Conservation (phyloP, 1,140 invertebrate genomes). For the Aphis craccivora region DNA sequence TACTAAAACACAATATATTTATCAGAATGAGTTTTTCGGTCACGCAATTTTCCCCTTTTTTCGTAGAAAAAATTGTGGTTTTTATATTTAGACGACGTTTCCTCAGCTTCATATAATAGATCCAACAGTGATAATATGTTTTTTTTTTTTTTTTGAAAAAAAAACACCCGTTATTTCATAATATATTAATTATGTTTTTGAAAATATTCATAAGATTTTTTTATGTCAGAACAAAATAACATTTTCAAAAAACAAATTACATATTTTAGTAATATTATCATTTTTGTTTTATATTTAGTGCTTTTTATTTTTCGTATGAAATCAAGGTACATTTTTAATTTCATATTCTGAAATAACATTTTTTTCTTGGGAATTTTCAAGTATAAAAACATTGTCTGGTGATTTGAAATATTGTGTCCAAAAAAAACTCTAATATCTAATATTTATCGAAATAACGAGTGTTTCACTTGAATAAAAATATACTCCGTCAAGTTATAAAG, state of each 20-base stretch:
- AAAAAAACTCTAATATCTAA: neutral
- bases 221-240: neutral
- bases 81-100: neutral
- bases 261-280: neutral
- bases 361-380: neutral
- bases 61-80: no score
- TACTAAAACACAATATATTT: no score
- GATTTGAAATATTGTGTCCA: neutral
- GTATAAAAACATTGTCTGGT: neutral
- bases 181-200: neutral
- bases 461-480: neutral
- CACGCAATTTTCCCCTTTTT: no score
- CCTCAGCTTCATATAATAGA: neutral
- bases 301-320: neutral
- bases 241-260: neutral
- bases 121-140: fast-evolving
- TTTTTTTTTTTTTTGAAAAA: neutral
- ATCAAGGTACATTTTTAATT: neutral
- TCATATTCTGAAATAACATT: neutral
- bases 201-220: neutral
- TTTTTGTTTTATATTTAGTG: neutral
- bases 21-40: no score
- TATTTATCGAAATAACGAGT: neutral
- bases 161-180: neutral
- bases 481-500: no score